Evolutionary conservation across 1,140 invertebrate species (phyloP), one percentile per base, ranked within the genome.

Genomic region (Pseudomyrmex concolor): DNA sequence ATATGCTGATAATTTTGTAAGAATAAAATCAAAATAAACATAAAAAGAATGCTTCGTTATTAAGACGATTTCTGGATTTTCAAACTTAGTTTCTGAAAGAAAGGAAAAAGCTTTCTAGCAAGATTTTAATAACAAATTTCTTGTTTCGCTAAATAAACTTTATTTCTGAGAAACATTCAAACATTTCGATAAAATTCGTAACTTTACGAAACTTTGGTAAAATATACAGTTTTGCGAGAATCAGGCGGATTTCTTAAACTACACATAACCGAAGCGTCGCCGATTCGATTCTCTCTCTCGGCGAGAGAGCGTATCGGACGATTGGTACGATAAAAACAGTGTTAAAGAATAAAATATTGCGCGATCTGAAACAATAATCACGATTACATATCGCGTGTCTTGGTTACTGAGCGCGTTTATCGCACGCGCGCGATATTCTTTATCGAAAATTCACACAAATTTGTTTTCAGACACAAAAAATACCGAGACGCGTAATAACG

Each of bases 121-220:
- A 15, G 2, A 9, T 7, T 13, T 1, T 2, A 13, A 34, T 1
- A 34, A 7, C 34, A 34, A 34, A 34, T 34, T 34, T 17, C 1
- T 34, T 54, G 4, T 76, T 13, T 78, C 45, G 57, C 22, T 86
- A 63, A 83, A 84, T 88, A 88, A 90, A 88, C 84, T 90, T 90
- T 90, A 88, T 89, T 89, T 70, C 34, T 66, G 55, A 25, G 57
- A 88, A 90, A 86, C 86, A 85, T 86, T 85, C 48, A 88, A 88
- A 89, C 67, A 78, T 84, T 22, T 66, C 54, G 54, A 86, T 88
- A 90, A 90, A 90, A 90, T 68, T 83, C 74, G 62, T 88, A 89
- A 9, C 78, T 88, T 90, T 88, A 86, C 57, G 86, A 90, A 90
- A 88, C 88, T 90, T 91, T 90, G 89, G 86, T 90, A 90, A 89